A percentile compares a stretch with the other conserved stretches of the same genome.
Evolutionary conservation across 2,797 vertebrate species (phyloP).

Genomic region (Anolis apletophallus): DNA sequence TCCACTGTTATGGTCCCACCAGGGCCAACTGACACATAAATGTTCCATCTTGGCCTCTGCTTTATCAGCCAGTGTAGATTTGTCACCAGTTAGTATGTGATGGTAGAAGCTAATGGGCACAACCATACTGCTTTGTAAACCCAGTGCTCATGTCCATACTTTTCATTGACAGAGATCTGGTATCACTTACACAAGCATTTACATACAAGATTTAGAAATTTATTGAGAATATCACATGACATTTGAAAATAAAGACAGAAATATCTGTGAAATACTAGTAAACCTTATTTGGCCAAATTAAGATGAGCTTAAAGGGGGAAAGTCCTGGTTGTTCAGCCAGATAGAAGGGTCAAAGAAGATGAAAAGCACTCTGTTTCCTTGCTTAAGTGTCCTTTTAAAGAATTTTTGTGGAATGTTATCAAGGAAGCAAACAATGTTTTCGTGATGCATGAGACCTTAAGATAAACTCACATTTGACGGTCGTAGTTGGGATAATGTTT

Average conservation of each 20-base stretch:
- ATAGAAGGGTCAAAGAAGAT: neutral
- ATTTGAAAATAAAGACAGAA: neutral
- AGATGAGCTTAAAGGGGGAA: conserved; percentile 21
- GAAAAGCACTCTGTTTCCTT: neutral
- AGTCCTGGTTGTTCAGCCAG: neutral
- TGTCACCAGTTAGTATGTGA: neutral
- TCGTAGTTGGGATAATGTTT: neutral
- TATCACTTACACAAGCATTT: neutral
- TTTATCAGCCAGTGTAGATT: no score
- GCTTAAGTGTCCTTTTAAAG: neutral
- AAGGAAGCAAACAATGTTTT: conserved; percentile 32
- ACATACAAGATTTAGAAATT: fast-evolving
- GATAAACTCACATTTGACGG: neutral
- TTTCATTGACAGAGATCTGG: neutral
- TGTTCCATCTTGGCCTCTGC: no score
- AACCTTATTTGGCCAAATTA: neutral
- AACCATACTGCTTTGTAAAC: neutral
- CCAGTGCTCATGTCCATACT: neutral
- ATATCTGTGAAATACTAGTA: neutral
- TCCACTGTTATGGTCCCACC: no score
- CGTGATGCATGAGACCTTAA: conserved; percentile 1
- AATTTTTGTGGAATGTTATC: conserved; percentile 21
- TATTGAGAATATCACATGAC: no score
- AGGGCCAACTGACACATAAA: no score
- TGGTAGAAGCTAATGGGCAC: neutral